phyloP scores from a whole-genome alignment of 2,797 vertebrate genomes.

The Bovichtus diacanthus region DNA sequence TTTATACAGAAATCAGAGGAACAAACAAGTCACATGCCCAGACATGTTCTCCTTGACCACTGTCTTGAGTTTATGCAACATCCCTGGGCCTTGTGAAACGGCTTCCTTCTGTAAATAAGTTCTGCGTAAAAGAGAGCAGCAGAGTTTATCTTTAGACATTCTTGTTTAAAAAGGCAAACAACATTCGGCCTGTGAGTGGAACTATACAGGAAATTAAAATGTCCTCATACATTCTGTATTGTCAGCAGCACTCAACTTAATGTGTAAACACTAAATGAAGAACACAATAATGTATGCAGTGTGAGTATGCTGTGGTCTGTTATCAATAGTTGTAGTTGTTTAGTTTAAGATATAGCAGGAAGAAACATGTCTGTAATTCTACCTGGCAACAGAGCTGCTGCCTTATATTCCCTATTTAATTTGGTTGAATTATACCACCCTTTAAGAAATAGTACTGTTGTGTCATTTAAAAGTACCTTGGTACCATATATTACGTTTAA shows the following conservation, averaged over 20 bases:
- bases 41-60: constrained; percentile 64
- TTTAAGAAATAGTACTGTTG: neutral
- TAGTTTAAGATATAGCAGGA: neutral
- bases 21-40: constrained; percentile 80
- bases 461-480: neutral
- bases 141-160: constrained; percentile 59
- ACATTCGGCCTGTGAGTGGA: constrained; percentile 28
- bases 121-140: constrained; percentile 41
- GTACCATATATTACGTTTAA: neutral
- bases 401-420: neutral
- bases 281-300: neutral
- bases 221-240: neutral
- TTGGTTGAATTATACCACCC: neutral
- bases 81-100: constrained; percentile 70
- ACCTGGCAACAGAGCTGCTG: neutral
- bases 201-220: constrained; percentile 56
- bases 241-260: neutral
- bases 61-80: constrained; percentile 74
- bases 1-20: constrained; percentile 53
- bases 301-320: neutral
- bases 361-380: constrained; percentile 1
- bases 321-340: neutral
- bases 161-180: constrained; percentile 57
- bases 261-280: constrained; percentile 13
- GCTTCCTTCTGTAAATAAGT: constrained; percentile 78